Evolutionary conservation across 2,113 vertebrate species (phyloP), one percentile per base, ranked within the genome.

Genomic region (Cryptomyrus ogoouensis): DNA sequence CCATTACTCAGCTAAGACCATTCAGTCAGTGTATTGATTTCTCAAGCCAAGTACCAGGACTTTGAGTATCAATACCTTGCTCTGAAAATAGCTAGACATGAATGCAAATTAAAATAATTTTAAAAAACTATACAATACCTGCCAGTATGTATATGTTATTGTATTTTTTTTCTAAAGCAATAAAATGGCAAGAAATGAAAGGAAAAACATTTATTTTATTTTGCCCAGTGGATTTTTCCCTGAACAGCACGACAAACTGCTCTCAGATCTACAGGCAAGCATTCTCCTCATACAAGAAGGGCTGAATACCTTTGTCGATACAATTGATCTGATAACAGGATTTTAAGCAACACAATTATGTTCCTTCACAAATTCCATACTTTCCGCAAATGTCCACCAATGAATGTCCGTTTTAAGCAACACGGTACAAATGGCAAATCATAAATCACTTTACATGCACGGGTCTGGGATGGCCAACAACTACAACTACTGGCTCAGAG

Each of bases 161-260:
- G 21, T 66, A 88, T 66, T 66, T 49, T 84, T 84, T 88, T 88
- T 88, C 87, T 62, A 35, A 88, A 88, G 87, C 53, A 88, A 88
- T 66, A 88, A 88, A 88, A 88, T 58, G 31, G 53, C 87, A 88
- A 17, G 35, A 42, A 66, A 62, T 88, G 3, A 88, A 88, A 58
- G 39, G 19, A n/a, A 62, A 88, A 24, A 12, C 24, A 7, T 52
- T 4, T 21, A 24, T 35, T 47, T 10, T 70, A 8, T 39, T 87
- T 87, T 35, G n/a, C 31, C 50, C 31, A 9, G 10, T 86, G n/a
- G 12, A 24, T 86, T 49, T 47, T 80, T 44, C 19, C 15, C 15
- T 74, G 13, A 50, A 62, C n/a, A 86, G 53, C 35, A 80, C 0
- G 2, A 42, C 27, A 58, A 52, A 49, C 39, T 31, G 44, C 49